These are phyloP conservation scores for Hemibagrus wyckioides DNA, from an alignment of 2,113 vertebrate genomes.

Conservation along the genomic window DNA sequence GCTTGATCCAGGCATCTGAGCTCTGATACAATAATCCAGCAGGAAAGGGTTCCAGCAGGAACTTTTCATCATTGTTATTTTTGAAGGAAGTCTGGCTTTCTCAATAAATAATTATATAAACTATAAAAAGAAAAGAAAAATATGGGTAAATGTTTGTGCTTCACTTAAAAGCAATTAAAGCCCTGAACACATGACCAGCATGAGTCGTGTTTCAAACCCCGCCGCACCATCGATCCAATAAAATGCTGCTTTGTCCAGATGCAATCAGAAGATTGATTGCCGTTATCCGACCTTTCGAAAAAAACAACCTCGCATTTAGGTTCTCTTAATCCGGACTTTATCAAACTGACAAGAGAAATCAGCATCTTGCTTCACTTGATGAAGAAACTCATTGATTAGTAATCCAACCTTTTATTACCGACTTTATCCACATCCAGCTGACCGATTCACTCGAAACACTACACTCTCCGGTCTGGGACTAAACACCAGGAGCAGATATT, in stretches of 20 bases:
- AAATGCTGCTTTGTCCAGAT: not conserved
- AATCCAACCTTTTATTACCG: not conserved
- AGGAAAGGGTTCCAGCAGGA: not conserved
- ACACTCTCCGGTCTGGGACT: not conserved
- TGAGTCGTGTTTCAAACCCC: not conserved
- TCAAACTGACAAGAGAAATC: not conserved
- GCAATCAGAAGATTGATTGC: not conserved
- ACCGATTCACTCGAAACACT: too few species aligned
- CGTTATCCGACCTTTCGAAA: not conserved
- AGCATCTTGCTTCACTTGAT: not conserved
- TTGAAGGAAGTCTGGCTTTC: not conserved
- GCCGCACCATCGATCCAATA: not conserved
- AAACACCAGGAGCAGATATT: not conserved
- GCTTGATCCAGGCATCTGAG: not conserved
- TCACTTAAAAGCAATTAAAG: not conserved
- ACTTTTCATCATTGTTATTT: not conserved
- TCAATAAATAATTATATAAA: not conserved
- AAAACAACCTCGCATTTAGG: not conserved
- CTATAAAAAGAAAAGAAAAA: not conserved
- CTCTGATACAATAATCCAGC: not conserved
- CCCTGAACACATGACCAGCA: not conserved
- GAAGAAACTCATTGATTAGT: not conserved
- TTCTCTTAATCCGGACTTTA: not conserved
- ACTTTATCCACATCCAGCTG: not conserved
- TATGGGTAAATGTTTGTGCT: not conserved